Conservation (phyloP, 2,888 invertebrate genomes). For the Zaprionus obscuricornis region DNA sequence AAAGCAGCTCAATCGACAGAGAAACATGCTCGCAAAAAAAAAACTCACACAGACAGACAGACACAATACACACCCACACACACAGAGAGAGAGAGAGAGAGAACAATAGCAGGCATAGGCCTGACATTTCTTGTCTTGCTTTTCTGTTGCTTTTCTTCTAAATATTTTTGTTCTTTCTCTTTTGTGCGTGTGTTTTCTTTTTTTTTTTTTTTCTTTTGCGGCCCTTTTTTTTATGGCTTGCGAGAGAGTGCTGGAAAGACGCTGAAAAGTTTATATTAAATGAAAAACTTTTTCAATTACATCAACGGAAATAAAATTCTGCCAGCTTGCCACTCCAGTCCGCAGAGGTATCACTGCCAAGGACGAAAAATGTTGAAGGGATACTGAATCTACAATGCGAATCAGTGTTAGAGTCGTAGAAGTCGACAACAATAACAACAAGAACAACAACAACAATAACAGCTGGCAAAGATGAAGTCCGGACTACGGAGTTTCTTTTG, state of each 20-base stretch:
- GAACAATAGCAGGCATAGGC: conserved; percentile 45
- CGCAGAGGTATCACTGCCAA: conserved; percentile 43
- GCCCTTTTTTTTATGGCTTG: conserved; percentile 44
- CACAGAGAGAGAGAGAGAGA: background rate
- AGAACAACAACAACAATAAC: conserved; percentile 32
- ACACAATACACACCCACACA: conserved; percentile 1
- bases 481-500: conserved; percentile 43
- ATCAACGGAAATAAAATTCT: conserved; percentile 78
- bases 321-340: conserved; percentile 73
- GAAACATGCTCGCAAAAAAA: conserved; percentile 38
- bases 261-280: conserved; percentile 80
- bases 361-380: background rate
- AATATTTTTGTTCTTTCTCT: no score
- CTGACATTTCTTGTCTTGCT: conserved; percentile 43
- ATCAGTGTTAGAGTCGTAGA: no score
- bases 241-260: conserved; percentile 46
- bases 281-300: conserved; percentile 81
- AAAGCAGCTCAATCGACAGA: conserved; percentile 65
- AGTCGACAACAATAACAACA: conserved; percentile 23
- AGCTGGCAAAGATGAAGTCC: conserved; percentile 41
- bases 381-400: conserved; percentile 9
- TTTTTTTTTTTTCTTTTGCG: no score
- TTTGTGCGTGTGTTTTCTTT: no score
- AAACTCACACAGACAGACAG: conserved; percentile 20
- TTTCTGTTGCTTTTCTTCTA: conserved; percentile 29